Conservation (phyloP, 2,797 vertebrate species). For the Neolamprologus multifasciatus region DNA sequence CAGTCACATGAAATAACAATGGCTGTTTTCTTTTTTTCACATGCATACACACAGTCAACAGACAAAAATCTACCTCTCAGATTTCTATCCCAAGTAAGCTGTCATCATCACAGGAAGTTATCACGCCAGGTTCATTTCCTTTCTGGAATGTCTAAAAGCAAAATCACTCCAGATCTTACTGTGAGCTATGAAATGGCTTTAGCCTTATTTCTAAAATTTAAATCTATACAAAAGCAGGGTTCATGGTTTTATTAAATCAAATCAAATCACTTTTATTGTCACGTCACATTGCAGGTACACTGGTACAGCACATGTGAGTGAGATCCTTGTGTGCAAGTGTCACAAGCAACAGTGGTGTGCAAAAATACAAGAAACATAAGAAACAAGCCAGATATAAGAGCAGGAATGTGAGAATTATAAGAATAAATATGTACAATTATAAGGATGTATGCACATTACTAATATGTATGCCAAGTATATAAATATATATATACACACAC, state of each 20-base stretch:
- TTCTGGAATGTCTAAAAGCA: not conserved
- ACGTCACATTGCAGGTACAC: not conserved
- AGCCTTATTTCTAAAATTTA: not conserved
- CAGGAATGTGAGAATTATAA: not conserved
- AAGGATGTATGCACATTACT: not conserved
- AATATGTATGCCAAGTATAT: not conserved
- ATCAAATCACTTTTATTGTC: not conserved
- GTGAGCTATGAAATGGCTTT: not conserved
- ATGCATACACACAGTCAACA: not conserved
- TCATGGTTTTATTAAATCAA: not conserved
- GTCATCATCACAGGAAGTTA: not conserved
- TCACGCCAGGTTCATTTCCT: not conserved
- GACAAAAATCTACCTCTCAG: not conserved
- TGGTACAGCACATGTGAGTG: not conserved
- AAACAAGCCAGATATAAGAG: accelerated
- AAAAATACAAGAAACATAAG: not conserved
- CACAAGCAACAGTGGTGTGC: not conserved
- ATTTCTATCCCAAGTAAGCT: not conserved
- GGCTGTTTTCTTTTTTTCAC: not conserved
- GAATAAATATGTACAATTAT: not conserved
- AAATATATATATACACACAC: accelerated
- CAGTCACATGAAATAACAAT: not conserved
- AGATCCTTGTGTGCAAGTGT: not conserved
- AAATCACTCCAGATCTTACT: not conserved
- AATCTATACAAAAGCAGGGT: not conserved